Conservation (phyloP, 2,113 vertebrate species). For the Sapayoa aenigma region DNA sequence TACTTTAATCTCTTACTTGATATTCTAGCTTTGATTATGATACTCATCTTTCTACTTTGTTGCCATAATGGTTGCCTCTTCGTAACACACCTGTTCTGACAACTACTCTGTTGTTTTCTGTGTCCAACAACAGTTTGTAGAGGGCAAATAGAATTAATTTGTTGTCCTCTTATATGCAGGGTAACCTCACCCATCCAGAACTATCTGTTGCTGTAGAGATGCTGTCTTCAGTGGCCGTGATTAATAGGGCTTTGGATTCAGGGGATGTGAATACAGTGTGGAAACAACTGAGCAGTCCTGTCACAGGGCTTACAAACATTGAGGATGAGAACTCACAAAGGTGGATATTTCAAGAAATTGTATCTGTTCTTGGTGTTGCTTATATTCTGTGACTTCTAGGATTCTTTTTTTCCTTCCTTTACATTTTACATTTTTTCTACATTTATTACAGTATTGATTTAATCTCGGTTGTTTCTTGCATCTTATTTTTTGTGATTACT, state of each 20-base stretch:
- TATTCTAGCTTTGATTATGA: background rate
- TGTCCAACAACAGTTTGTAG: background rate
- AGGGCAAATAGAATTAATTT: background rate
- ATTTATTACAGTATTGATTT: background rate
- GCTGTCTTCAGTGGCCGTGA: slow-evolving; percentile 94
- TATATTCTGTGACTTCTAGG: background rate
- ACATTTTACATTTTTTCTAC: background rate
- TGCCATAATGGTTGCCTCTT: background rate
- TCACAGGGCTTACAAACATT: slow-evolving; percentile 91
- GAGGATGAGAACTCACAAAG: slow-evolving; percentile 93
- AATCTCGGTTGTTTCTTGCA: background rate
- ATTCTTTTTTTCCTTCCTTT: background rate
- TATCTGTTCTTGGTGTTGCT: background rate
- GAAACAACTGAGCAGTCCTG: slow-evolving; percentile 88
- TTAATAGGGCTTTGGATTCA: slow-evolving; percentile 89
- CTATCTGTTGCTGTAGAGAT: slow-evolving; percentile 94
- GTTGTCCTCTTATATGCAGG: slow-evolving; percentile 65
- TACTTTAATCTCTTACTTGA: background rate
- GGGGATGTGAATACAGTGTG: slow-evolving; percentile 85
- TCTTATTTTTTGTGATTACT: background rate
- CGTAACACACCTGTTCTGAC: background rate
- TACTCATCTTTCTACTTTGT: background rate
- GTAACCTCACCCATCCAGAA: slow-evolving; percentile 88
- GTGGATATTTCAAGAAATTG: slow-evolving; percentile 55
- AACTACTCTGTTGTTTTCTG: background rate